phyloP scores from a whole-genome alignment of 2,888 invertebrate species.

The Acleris emargana region DNA sequence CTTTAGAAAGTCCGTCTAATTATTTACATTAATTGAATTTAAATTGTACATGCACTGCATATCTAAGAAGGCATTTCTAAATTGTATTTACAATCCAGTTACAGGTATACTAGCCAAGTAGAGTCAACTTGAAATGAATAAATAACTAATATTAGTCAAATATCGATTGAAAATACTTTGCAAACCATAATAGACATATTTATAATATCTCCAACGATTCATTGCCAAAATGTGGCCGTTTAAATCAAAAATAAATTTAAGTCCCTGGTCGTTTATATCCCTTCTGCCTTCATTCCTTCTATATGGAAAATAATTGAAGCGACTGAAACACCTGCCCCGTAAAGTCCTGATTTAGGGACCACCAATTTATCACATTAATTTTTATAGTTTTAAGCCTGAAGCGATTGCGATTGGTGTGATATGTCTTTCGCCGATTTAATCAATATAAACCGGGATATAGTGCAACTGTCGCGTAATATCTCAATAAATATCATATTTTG shows the following conservation, averaged over 20 bases:
- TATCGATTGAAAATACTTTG: too few species aligned
- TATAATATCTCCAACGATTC: not conserved
- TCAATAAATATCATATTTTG: too few species aligned
- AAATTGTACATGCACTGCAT: slow-evolving; percentile 36
- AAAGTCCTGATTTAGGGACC: not conserved
- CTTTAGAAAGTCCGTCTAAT: slow-evolving; percentile 38
- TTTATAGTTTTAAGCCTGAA: not conserved
- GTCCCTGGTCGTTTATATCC: too few species aligned
- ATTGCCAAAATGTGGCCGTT: not conserved
- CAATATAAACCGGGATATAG: too few species aligned
- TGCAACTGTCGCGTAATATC: too few species aligned
- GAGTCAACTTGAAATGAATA: not conserved
- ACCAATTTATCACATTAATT: slow-evolving; percentile 1
- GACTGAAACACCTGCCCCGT: not conserved
- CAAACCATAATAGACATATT: too few species aligned
- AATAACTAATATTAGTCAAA: not conserved
- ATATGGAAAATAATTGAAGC: too few species aligned
- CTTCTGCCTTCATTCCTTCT: too few species aligned
- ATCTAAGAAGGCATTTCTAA: slow-evolving; percentile 79
- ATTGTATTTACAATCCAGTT: slow-evolving; percentile 50
- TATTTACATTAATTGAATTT: slow-evolving; percentile 59
- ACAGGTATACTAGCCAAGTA: slow-evolving; percentile 6
- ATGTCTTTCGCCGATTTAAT: not conserved
- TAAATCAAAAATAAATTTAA: not conserved
- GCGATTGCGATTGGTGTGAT: not conserved